Base-by-base conservation (phyloP, 2,113 vertebrate species). In the Petrocephalus zakoni region DNA sequence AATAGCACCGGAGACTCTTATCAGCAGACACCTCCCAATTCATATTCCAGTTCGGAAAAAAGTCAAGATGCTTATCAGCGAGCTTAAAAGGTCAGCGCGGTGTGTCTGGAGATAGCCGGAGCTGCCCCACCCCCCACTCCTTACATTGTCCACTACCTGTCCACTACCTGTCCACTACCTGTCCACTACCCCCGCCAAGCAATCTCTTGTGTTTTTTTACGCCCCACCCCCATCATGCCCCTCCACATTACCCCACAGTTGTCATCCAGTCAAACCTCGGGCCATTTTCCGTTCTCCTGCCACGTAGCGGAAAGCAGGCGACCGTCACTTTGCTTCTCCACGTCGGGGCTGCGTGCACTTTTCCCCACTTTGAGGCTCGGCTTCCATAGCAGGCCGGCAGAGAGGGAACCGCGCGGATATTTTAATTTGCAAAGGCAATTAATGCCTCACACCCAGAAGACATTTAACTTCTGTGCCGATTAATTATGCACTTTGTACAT, bases 401-500 rank as follows among this genome's bases (percentile, higher is more conserved):
- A 92, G 90, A 86, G 90, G 91, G 91, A 86, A n/a, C 61, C 87
- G 89, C 90, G 91, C 56, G 92, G 92, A 93, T 94, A 93, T 95
- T 93, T 93, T 95, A 93, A 94, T 95, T 94, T 94, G 89, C 92
- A 15, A 89, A 93, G 88, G 93, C 90, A 95, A 94, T 94, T 93
- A 94, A 93, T 93, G 90, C 92, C 92, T 88, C 93, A 93, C 91
- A 93, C 92, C 93, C 90, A 89, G 91, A 93, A 94, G 92, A 93
- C 92, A 93, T 95, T 95, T 94, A 93, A 93, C 93, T 95, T 94
- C 93, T 92, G 92, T 89, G 90, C 91, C 92, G 91, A 93, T 95
- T 95, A 95, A 95, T 95, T 94, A 94, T 95, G 94, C 92, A 94
- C 93, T 94, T 94, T 95, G 93, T 94, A 94, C 93, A 94, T 94